Evolutionary conservation across 2,888 invertebrate species (phyloP), one percentile per base, ranked within the genome.

Genomic region (Poecilus cupreus): DNA sequence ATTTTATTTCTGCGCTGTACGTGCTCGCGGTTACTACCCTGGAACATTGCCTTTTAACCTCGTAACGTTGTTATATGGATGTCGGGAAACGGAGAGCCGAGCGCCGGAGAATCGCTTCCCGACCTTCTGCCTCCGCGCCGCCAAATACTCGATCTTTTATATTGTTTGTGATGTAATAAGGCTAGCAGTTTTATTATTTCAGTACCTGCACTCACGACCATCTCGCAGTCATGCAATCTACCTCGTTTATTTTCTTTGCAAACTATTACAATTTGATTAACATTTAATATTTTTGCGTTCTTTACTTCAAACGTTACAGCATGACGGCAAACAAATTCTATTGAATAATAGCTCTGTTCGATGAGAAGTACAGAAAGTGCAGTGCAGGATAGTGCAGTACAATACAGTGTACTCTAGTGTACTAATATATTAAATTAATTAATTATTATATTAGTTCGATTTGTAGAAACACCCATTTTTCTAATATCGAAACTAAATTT

Each of bases 1-100:
- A 84, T 84, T 84, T 84, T 84, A 84, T 84, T 84, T 83, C 83
- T 54, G n/a, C 60, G 60, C 75, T 74, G 24, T 60, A 79, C 68
- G 72, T 57, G 72, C 68, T 46, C 72, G 72, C 54, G 70, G 72
- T 57, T 60, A 60, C 22, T 60, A 43, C 77, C 39, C 60, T 20
- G 80, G 72, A 72, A 72, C 72, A 80, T 70, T 80, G 80, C 72
- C 80, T 80, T 72, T 80, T 80, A 80, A 80, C 80, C 72, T 54
- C 43, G 80, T 80, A 80, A 80, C 72, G 70, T 80, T 80, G 80
- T 80, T 80, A 80, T 80, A 80, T 32, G 51, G 60, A 51, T 46
- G 78, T 70, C 24, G 60, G 68, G 72, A 49, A 43, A 18, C 39
- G 70, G 26, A n/a, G 37, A 13, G 11, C 13, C 24, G 13, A 8